Base-by-base conservation (phyloP, 2,888 invertebrate genomes). In the Girardia tigrina region DNA sequence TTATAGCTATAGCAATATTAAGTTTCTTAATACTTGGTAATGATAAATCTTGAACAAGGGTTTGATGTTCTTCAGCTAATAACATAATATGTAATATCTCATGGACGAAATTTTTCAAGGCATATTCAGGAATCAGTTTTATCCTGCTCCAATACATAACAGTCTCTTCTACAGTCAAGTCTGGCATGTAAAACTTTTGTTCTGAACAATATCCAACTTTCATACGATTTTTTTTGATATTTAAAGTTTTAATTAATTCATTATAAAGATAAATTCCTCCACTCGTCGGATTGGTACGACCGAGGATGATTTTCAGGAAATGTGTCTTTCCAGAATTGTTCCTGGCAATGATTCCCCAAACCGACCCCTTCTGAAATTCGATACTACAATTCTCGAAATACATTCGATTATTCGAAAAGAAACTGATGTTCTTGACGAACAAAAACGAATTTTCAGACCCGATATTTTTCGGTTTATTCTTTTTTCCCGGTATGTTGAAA, bases 321-420 rank as follows among this genome's bases (percentile, higher is more conserved):
- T 56, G 4, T 4, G 56, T 56, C 23, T 56, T 56, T 12, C 56
- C 56, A 23, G 8, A 56, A 56, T 56, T 23, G n/a, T 56, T 56
- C 23, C 56, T n/a, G 23, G 56, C 56, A n/a, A 56, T n/a, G 23
- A 56, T 56, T 56, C 56, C 56, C 56, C 56, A 56, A 56, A 56
- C 56, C 6, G 8, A 12, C 20, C 56, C n/a, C 23, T 56, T n/a
- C 4, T 6, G 23, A n/a, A 56, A 12, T 56, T 56, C 56, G 2
- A 56, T 12, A 2, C 20, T 56, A 56, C n/a, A 20, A 56, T 56
- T 56, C 23, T 56, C 56, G 23, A 56, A 56, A n/a, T 8, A 56
- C 56, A 56, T 4, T 16, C 56, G 56, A 56, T 56, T 56, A 8
- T 56, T 56, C 6, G n/a, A 23, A n/a, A 56, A 56, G 23, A 20